Evolutionary conservation across 2,888 invertebrate species (phyloP).

Genomic region (Acrobasis repandana): DNA sequence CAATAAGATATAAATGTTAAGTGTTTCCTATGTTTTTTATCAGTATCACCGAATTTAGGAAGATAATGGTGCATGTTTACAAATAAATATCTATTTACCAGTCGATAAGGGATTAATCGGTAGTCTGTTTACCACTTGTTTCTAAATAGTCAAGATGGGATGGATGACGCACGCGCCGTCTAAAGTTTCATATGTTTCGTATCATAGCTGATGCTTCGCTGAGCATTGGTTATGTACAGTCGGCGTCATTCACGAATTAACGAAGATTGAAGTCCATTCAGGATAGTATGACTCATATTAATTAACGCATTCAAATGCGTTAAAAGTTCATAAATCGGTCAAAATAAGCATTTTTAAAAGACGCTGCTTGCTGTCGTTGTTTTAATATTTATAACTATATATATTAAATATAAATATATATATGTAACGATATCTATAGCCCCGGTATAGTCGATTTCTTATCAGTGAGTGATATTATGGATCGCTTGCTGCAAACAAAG

Average conservation of each 20-base stretch:
- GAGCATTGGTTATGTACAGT: slow-evolving; percentile 31
- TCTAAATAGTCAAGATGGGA: slow-evolving; percentile 19
- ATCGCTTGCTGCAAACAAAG: too few relatives aligned
- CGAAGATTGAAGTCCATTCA: neutral
- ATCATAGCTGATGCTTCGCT: slow-evolving; percentile 39
- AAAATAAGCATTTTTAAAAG: neutral
- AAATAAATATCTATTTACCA: neutral
- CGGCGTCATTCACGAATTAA: neutral
- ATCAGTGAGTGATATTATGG: too few relatives aligned
- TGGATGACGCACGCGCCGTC: slow-evolving; percentile 30
- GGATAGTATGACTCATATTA: neutral
- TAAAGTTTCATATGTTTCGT: slow-evolving; percentile 36
- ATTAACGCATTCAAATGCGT: neutral
- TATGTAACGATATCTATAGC: too few relatives aligned
- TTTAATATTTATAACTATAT: too few relatives aligned
- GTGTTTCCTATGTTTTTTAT: too few relatives aligned
- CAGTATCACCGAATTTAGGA: too few relatives aligned
- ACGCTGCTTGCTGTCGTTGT: too few relatives aligned
- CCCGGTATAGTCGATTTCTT: too few relatives aligned
- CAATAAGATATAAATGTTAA: too few relatives aligned
- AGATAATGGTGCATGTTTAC: neutral
- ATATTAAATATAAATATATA: too few relatives aligned
- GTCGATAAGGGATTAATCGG: neutral
- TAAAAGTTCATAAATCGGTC: neutral
- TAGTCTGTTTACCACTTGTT: slow-evolving; percentile 23